phyloP scores from a whole-genome alignment of 1,140 invertebrate genomes.

The Drosophila obscura region DNA sequence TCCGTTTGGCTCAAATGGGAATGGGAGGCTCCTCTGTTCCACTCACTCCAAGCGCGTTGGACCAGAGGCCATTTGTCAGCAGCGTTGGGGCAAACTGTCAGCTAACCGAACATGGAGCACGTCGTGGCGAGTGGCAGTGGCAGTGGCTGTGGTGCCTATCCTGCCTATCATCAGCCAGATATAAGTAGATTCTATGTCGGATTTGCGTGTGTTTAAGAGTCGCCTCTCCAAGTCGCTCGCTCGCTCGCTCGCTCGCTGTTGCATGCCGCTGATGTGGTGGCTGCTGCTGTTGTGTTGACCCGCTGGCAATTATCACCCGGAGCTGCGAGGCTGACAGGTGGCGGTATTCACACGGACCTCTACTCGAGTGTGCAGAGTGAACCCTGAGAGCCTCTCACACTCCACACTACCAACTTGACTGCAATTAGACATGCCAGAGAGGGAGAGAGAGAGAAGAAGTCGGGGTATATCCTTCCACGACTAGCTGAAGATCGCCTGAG shows the following conservation, averaged over 20 bases:
- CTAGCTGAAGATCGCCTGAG: slow-evolving; percentile 20
- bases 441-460: slow-evolving; percentile 13
- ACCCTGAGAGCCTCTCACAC: slow-evolving; percentile 48
- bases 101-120: too few species aligned
- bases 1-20: not conserved
- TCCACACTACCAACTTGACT: slow-evolving; percentile 62
- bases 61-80: slow-evolving; percentile 26
- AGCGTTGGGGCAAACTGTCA: not conserved
- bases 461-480: not conserved
- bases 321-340: slow-evolving; percentile 51
- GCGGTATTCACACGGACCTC: slow-evolving; percentile 68
- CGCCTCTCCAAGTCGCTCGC: slow-evolving; percentile 27
- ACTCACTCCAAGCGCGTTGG: slow-evolving; percentile 1
- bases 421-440: slow-evolving; percentile 76
- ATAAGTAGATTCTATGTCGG: slow-evolving; percentile 48
- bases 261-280: slow-evolving; percentile 24
- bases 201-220: slow-evolving; percentile 20
- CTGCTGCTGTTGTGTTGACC: slow-evolving; percentile 46
- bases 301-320: slow-evolving; percentile 70
- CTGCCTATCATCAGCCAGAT: too few species aligned
- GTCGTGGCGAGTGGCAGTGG: too few species aligned
- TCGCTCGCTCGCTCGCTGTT: slow-evolving; percentile 6
- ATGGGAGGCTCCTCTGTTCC: too few species aligned
- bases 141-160: too few species aligned
- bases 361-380: slow-evolving; percentile 32